Conservation (phyloP, 2,113 vertebrate species). For the Odobenus rosmarus region DNA sequence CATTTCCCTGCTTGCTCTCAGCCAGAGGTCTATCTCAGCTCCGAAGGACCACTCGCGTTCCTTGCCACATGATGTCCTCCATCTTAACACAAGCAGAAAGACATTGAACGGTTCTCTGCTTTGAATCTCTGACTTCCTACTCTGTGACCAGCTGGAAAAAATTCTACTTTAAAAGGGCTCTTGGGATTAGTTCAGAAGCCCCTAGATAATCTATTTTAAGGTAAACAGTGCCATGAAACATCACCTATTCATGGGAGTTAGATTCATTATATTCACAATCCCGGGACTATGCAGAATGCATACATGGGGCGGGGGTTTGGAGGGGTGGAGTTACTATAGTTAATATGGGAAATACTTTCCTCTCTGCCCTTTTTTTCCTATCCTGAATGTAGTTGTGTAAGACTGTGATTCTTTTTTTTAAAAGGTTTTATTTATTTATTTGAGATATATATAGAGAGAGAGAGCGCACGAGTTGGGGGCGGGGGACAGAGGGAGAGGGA, state of each 20-base stretch:
- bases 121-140: not conserved
- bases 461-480: no score
- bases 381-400: not conserved
- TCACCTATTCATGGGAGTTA: not conserved
- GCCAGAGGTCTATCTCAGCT: not conserved
- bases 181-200: not conserved
- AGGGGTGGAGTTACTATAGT: not conserved
- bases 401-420: not conserved
- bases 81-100: not conserved
- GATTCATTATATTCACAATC: not conserved
- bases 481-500: no score
- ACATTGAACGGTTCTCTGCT: not conserved
- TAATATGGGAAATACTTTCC: not conserved
- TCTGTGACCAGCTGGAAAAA: not conserved
- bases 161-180: not conserved
- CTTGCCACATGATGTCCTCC: not conserved
- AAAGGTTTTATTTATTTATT: no score
- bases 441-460: no score
- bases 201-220: not conserved
- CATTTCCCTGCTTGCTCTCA: not conserved
- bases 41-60: not conserved
- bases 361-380: not conserved
- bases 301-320: accelerated
- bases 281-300: not conserved
- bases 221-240: not conserved